Evolutionary conservation across 1,140 invertebrate genomes (phyloP).

Genomic region (Macrobrachium rosenbergii): DNA sequence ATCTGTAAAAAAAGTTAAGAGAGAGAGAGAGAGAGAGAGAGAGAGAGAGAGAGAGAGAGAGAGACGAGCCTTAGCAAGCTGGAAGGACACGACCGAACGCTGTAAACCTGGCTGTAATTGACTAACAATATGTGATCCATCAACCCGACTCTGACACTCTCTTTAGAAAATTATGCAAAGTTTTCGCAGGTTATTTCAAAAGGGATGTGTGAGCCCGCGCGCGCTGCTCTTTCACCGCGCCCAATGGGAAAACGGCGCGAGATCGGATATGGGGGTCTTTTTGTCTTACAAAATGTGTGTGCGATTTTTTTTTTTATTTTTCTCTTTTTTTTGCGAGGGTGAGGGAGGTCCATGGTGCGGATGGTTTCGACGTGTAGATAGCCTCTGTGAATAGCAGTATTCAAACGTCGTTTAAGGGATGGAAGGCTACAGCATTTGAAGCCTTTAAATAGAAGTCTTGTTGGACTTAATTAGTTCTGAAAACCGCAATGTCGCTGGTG

Average conservation of each 20-base stretch:
- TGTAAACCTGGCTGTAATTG: conserved; percentile 63
- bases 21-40: conserved; percentile 9
- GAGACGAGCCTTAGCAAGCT: not conserved
- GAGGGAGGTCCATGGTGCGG: no score
- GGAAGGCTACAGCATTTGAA: no score
- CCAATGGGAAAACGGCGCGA: not conserved
- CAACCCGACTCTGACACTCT: conserved; percentile 48
- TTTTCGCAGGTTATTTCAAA: conserved; percentile 53
- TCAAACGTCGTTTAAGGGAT: no score
- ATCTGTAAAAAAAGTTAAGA: not conserved
- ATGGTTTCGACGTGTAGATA: no score
- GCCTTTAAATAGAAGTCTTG: no score
- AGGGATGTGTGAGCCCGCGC: conserved; percentile 38
- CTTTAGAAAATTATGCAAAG: conserved; percentile 65
- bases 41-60: not conserved
- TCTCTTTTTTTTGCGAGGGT: no score
- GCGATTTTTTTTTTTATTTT: no score
- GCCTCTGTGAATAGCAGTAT: no score
- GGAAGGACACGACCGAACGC: conserved; percentile 35
- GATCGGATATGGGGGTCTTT: conserved; percentile 2
- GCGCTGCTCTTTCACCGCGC: conserved; percentile 2
- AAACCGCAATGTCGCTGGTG: no score
- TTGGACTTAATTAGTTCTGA: no score
- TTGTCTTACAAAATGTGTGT: conserved; percentile 5
- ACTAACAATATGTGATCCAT: conserved; percentile 63